Percentiles rank a stretch among this genome's conserved stretches.
These are phyloP conservation scores for Diaperis boleti DNA, from an alignment of 2,888 invertebrate species.

Conservation along the genomic window DNA sequence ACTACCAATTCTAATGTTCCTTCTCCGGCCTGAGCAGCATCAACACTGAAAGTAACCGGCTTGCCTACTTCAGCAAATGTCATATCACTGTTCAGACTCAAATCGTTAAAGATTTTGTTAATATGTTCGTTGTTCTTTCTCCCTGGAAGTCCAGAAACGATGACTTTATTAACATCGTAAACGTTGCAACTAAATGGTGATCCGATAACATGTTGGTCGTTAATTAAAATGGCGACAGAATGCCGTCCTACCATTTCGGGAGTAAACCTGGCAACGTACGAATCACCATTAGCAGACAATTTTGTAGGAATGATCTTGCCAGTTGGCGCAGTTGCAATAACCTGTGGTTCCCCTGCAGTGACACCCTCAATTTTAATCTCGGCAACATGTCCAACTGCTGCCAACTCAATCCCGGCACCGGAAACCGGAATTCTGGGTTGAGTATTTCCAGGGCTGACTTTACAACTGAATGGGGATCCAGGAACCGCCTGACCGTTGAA, in stretches of 20 bases:
- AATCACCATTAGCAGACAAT: conserved; percentile 75
- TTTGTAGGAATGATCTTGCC: conserved; percentile 83
- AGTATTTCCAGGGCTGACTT: conserved; percentile 76
- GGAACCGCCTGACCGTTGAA: conserved; percentile 83
- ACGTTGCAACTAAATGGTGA: conserved; percentile 96
- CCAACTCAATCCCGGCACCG: conserved; percentile 77
- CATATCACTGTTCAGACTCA: conserved; percentile 63
- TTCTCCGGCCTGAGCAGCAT: conserved; percentile 95
- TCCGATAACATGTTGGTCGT: conserved; percentile 87
- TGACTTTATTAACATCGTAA: conserved; percentile 89
- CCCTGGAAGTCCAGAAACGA: conserved; percentile 74
- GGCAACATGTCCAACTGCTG: conserved; percentile 76
- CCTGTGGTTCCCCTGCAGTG: conserved; percentile 75
- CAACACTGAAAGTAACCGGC: conserved; percentile 92
- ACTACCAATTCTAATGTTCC: conserved; percentile 93
- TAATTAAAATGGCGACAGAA: conserved; percentile 83
- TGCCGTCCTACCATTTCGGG: conserved; percentile 91
- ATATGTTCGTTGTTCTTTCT: conserved; percentile 56
- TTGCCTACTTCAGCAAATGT: conserved; percentile 78
- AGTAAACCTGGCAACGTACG: conserved; percentile 83
- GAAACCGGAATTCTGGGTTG: conserved; percentile 74
- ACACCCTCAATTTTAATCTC: conserved; percentile 71
- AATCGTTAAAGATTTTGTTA: conserved; percentile 57
- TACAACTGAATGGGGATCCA: conserved; percentile 95
- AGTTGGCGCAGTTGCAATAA: conserved; percentile 85